phyloP scores from a whole-genome alignment of 2,888 invertebrate genomes.

The Thecocarcelia acutangulata region DNA sequence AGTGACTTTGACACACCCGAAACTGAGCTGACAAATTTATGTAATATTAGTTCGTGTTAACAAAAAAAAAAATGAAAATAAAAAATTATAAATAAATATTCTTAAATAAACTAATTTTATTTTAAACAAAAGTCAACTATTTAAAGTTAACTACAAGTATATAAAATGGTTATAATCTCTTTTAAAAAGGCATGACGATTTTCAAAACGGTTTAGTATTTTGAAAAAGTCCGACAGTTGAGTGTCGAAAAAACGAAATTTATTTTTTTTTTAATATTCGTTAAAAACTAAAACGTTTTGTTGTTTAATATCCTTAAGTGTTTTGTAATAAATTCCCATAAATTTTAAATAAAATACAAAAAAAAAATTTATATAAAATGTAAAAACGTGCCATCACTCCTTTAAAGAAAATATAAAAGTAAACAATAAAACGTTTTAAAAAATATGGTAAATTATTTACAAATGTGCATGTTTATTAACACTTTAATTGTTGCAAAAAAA shows the following conservation, averaged over 20 bases:
- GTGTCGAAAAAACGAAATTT: background rate
- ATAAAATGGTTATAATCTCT: constrained; percentile 60
- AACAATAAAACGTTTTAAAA: constrained; percentile 9
- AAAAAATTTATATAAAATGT: too few species aligned
- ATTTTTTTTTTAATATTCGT: background rate
- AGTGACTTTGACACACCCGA: constrained; percentile 66
- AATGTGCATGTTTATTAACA: constrained; percentile 58
- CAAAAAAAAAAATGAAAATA: background rate
- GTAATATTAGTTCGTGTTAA: constrained; percentile 26
- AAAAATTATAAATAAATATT: constrained; percentile 67
- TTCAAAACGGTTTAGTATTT: constrained; percentile 47
- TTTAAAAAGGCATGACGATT: constrained; percentile 70
- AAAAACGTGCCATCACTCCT: background rate
- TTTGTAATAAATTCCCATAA: background rate
- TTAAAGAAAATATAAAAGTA: constrained; percentile 5
- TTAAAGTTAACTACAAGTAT: constrained; percentile 31
- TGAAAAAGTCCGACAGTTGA: constrained; percentile 42
- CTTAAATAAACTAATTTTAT: constrained; percentile 74
- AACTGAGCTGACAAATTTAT: constrained; percentile 37
- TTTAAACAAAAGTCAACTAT: constrained; percentile 60
- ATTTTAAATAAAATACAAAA: constrained; percentile 1
- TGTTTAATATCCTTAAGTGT: constrained; percentile 15
- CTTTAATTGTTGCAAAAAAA: constrained; percentile 56
- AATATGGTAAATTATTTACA: constrained; percentile 51
- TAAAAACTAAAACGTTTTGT: constrained; percentile 1